Conservation (phyloP, 2,888 invertebrate species). For the Caenorhabditis sp. region DNA sequence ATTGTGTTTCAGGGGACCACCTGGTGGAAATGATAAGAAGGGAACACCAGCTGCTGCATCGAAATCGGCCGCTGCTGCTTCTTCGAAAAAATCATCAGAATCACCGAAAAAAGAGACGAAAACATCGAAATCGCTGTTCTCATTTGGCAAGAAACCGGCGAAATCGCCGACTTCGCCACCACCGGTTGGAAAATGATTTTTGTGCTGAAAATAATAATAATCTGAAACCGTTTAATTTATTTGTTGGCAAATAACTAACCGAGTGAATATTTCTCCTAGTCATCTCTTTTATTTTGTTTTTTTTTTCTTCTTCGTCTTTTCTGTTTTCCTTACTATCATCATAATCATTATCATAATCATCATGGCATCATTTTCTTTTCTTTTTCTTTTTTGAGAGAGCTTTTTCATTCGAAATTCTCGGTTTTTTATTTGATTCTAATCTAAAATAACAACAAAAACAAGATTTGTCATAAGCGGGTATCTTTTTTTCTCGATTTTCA, state of each 20-base stretch:
- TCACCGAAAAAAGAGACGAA: slow-evolving; percentile 52
- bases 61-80: slow-evolving; percentile 19
- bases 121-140: slow-evolving; percentile 53
- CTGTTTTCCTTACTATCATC: not conserved
- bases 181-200: slow-evolving; percentile 38
- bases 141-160: slow-evolving; percentile 61
- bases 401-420: not conserved
- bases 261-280: slow-evolving; percentile 1
- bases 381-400: not conserved
- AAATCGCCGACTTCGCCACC: slow-evolving; percentile 55
- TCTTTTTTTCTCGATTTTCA: not conserved
- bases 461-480: not conserved
- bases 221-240: slow-evolving; percentile 31
- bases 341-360: not conserved
- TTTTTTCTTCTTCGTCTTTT: slow-evolving; percentile 11
- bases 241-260: not conserved
- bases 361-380: slow-evolving; percentile 1
- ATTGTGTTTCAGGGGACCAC: slow-evolving; percentile 15
- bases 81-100: slow-evolving; percentile 31
- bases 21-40: slow-evolving; percentile 24
- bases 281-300: not conserved
- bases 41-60: slow-evolving; percentile 26
- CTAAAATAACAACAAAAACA: not conserved
- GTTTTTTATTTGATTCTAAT: too few relatives aligned
- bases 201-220: not conserved